Conservation (phyloP, 2,113 vertebrate species). For the Myrmecobius fasciatus region DNA sequence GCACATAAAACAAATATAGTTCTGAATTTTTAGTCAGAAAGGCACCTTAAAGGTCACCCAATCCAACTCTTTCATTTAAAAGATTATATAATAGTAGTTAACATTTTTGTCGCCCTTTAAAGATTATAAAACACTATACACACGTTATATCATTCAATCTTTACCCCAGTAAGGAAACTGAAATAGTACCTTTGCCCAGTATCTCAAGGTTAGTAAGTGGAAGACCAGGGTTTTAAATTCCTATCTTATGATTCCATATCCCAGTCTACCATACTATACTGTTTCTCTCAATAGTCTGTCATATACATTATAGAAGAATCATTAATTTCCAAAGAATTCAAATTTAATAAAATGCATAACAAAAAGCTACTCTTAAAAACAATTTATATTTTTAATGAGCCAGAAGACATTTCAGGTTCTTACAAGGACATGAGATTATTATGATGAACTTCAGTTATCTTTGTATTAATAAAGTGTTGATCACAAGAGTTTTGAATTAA, state of each 20-base stretch:
- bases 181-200: neutral
- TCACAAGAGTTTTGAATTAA: neutral
- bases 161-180: neutral
- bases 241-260: neutral
- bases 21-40: neutral
- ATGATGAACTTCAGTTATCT: conserved; percentile 10
- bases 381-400: conserved; percentile 11
- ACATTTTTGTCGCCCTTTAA: neutral
- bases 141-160: neutral
- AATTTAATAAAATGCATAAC: neutral
- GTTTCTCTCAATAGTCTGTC: neutral
- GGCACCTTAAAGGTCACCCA: neutral
- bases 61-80: neutral
- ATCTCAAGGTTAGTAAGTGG: neutral
- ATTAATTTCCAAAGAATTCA: neutral
- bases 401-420: conserved; percentile 29
- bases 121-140: neutral
- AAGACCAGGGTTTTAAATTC: neutral
- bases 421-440: neutral
- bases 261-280: neutral
- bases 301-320: neutral
- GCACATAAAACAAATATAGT: neutral
- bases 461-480: neutral
- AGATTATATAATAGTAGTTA: neutral
- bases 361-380: neutral